A percentile compares a stretch with the other conserved stretches of the same genome.
Conservation (phyloP, 2,113 vertebrate genomes). For the Dicerorhinus sumatrensis region DNA sequence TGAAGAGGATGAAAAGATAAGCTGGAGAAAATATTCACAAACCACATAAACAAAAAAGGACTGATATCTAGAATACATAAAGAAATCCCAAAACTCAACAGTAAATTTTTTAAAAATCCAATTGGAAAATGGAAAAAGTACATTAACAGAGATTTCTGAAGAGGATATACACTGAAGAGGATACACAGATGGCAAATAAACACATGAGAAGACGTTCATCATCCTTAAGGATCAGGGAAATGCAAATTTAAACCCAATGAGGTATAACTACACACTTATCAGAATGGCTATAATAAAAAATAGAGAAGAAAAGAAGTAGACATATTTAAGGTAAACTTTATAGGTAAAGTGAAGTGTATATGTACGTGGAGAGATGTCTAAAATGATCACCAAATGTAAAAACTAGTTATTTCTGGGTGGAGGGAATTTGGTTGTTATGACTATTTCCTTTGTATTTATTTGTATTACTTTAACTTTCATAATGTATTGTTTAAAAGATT, state of each 20-base stretch:
- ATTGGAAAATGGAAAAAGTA: background rate
- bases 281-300: background rate
- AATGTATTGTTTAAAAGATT: background rate
- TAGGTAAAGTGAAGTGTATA: background rate
- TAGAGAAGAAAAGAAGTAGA: background rate
- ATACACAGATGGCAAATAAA: background rate
- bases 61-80: slow-evolving; percentile 15
- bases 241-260: background rate
- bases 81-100: background rate
- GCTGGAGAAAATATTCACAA: background rate
- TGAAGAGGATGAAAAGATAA: background rate
- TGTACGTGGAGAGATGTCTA: background rate
- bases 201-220: background rate
- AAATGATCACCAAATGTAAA: background rate
- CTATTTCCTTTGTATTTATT: slow-evolving; percentile 16
- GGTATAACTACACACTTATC: background rate
- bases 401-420: background rate
- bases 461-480: background rate
- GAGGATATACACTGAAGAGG: background rate
- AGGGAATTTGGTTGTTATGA: background rate
- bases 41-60: background rate
- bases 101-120: background rate
- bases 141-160: slow-evolving; percentile 4
- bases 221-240: background rate
- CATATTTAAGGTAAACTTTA: background rate